phyloP scores from a whole-genome alignment of 2,888 invertebrate species.

The Gonocerus acuteangulatus region DNA sequence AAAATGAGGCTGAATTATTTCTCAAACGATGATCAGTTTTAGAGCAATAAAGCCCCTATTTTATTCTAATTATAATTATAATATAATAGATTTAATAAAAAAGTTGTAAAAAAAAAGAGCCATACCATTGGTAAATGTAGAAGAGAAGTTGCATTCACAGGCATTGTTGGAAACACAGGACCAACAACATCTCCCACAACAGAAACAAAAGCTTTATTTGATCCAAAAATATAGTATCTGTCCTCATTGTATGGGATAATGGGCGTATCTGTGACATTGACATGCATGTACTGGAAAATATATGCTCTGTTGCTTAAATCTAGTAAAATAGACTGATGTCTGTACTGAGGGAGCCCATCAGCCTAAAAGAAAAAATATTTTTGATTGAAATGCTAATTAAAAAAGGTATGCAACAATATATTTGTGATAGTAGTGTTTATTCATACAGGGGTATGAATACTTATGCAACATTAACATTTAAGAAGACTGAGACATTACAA shows the following conservation, averaged over 20 bases:
- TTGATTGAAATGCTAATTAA: no score
- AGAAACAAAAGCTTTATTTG: slow-evolving; percentile 72
- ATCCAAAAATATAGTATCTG: slow-evolving; percentile 89
- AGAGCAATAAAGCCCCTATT: no score
- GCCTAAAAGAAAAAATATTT: slow-evolving; percentile 49
- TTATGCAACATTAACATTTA: no score
- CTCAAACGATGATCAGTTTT: no score
- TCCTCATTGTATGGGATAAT: slow-evolving; percentile 84
- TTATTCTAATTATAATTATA: no score
- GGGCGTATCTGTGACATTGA: slow-evolving; percentile 88
- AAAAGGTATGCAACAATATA: no score
- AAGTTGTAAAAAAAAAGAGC: not conserved
- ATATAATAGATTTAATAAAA: no score
- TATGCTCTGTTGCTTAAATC: slow-evolving; percentile 88
- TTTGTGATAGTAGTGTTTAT: no score
- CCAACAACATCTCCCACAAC: slow-evolving; percentile 88
- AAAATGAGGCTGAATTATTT: no score
- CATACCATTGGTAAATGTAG: slow-evolving; percentile 67
- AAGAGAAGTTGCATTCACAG: slow-evolving; percentile 76
- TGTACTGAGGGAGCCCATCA: slow-evolving; percentile 84
- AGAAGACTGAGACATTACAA: no score
- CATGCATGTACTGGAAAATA: slow-evolving; percentile 90
- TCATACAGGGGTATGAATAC: no score
- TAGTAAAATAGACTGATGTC: slow-evolving; percentile 84
- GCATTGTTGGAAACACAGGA: slow-evolving; percentile 87